A percentile compares a stretch with the other conserved stretches of the same genome.
Conservation (phyloP, 2,113 vertebrate genomes). For the Sander vitreus region DNA sequence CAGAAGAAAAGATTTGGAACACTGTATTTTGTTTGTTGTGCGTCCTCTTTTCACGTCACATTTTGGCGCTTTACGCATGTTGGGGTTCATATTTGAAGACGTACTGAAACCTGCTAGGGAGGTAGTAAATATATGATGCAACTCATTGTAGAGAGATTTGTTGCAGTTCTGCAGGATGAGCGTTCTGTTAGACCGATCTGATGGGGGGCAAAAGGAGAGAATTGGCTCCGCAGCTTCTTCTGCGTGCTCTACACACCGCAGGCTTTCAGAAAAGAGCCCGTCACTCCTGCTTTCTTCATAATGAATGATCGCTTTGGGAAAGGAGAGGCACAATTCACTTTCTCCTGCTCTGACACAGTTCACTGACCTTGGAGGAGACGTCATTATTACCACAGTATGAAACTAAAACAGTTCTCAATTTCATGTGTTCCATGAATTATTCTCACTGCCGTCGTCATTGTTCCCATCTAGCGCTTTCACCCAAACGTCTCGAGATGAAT, state of each 20-base stretch:
- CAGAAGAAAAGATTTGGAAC: constrained; percentile 57
- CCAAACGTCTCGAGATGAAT: background rate
- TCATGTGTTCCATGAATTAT: background rate
- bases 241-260: background rate
- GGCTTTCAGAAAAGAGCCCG: constrained; percentile 14
- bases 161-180: constrained; percentile 28
- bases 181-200: constrained; percentile 38
- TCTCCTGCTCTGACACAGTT: constrained; percentile 46
- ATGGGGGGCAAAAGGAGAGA: constrained; percentile 20
- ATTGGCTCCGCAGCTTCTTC: constrained; percentile 18
- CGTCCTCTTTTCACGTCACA: constrained; percentile 26
- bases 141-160: constrained; percentile 36
- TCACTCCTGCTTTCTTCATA: constrained; percentile 53
- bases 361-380: constrained; percentile 26
- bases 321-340: constrained; percentile 44
- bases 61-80: constrained; percentile 23
- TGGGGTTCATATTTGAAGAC: constrained; percentile 21
- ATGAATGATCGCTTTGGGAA: constrained; percentile 60
- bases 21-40: constrained; percentile 61
- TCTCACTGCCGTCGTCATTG: background rate
- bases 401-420: background rate
- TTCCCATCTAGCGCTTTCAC: background rate
- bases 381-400: constrained; percentile 11
- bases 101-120: constrained; percentile 38
- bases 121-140: constrained; percentile 36